Base-by-base conservation (phyloP, 1,140 invertebrate species). In the Ceratina australensis region DNA sequence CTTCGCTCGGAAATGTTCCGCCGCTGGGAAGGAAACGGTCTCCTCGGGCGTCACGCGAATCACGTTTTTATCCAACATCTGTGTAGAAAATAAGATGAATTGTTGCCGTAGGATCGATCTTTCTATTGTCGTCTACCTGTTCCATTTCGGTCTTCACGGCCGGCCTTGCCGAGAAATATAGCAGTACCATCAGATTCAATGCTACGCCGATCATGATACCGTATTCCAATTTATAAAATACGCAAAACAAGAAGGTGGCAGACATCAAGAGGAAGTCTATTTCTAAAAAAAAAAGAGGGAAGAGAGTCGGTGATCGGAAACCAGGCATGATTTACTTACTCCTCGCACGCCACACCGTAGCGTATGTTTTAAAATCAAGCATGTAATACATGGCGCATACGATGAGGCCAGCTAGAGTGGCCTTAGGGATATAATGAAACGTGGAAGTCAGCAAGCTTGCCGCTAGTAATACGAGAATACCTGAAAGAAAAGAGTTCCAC, bases 281-380 rank as follows among this genome's bases (percentile, higher is more conserved):
- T 87, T 94, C 95, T 95, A 89, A 83, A 91, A 89, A 89, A 28
- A 15, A 61, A n/a, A 5, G 0, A 12, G 3, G 13, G 10, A 8
- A 3, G 33, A 10, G 3, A 42, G 33, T 13, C 7, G 10, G 5
- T 42, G 2, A 56, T 42, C 33, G 2, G 3, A 12, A 47, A 26
- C 33, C 2, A 10, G 20, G 16, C 15, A 0, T 8, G 3, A 15
- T 47, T 59, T 20, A 92, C 93, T 93, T 91, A 97, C 96, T 96
- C 92, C 96, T 97, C 8, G 95, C 95, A 71, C 92, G 94, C 96
- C 96, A 98, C 54, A 97, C 94, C 7, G 96, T 93, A 2, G 92
- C 91, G 72, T 97, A 94, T 13, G 95, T 95, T 65, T 95, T 93
- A 81, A 96, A 95, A 86, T 97, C 96, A 73, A 96, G 93, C 94